Base-by-base conservation (phyloP, 1,140 invertebrate species). In the Pseudoatta argentina region DNA sequence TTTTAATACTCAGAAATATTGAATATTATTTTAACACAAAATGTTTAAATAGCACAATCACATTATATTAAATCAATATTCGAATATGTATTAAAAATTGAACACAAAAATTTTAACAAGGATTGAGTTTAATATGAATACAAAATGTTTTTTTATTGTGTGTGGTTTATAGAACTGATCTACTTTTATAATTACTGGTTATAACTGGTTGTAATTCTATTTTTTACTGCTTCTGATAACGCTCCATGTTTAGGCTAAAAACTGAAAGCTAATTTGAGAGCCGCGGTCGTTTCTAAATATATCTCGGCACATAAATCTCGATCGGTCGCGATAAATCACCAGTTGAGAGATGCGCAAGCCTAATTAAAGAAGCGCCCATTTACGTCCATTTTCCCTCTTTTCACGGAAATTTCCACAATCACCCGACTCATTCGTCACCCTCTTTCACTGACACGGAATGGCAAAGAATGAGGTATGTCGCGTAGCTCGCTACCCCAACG, bases 391-490 rank as follows among this genome's bases (percentile, higher is more conserved):
- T 87, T 86, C 3, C 21, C 76, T 2, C 81, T 61, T 89, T 89
- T 90, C 78, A 73, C 59, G 24, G 39, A 91, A 92, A 91, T 89
- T 88, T 86, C 30, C 57, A 82, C 85, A 92, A 91, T 92, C 79
- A 83, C 7, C n/a, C 48, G 53, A 30, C 57, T 63, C 78, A 87
- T 91, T 86, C 59, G 90, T 89, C 87, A 89, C 53, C 48, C 64
- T 69, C 66, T 73, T 73, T 85, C 76, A 48, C 85, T 12, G 63
- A 78, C 18, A 48, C 24, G 39, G 16, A 78, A 24, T 77, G 51
- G 14, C 24, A n/a, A n/a, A n/a, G 48, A 53, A 83, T n/a, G 16
- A 53, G 59, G 59, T 30, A 30, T 27, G 14, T 71, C 59, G 27
- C 63, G 78, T 44, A 34, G 30, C 66, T 55, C n/a, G 66, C 78